Evolutionary conservation across 2,888 invertebrate genomes (phyloP).

Genomic region (Lathronympha strigana): DNA sequence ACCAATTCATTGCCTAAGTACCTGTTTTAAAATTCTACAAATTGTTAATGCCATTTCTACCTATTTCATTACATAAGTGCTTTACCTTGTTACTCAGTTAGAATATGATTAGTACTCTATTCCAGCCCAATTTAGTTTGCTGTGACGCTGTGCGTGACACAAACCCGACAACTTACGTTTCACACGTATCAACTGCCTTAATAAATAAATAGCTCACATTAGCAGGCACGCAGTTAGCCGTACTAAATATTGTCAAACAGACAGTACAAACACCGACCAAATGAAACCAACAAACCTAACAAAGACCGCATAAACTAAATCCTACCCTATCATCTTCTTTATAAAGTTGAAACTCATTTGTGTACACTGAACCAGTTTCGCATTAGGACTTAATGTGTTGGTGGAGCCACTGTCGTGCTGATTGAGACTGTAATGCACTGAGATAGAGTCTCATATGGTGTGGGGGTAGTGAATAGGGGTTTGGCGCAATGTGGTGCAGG

Average conservation of each 20-base stretch:
- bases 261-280: conserved; percentile 33
- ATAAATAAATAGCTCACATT: conserved; percentile 34
- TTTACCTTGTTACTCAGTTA: background rate
- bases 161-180: conserved; percentile 21
- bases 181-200: conserved; percentile 18
- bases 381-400: conserved; percentile 35
- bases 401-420: background rate
- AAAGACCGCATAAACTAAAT: conserved; percentile 26
- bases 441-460: conserved; percentile 10
- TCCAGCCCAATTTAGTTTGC: conserved; percentile 16
- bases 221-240: conserved; percentile 15
- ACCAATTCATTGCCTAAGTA: too few relatives aligned
- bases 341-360: conserved; percentile 35
- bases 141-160: conserved; percentile 20
- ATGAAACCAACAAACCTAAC: conserved; percentile 25
- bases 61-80: background rate
- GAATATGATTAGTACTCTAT: background rate
- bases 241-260: conserved; percentile 37
- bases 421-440: conserved; percentile 7
- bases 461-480: conserved; percentile 19
- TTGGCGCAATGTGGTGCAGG: conserved; percentile 32
- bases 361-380: conserved; percentile 31
- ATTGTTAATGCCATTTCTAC: too few relatives aligned
- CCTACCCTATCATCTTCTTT: conserved; percentile 20
- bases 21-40: too few relatives aligned